Evolutionary conservation across 2,113 vertebrate species (phyloP), one percentile per base, ranked within the genome.

Genomic region (Penelope pileata): DNA sequence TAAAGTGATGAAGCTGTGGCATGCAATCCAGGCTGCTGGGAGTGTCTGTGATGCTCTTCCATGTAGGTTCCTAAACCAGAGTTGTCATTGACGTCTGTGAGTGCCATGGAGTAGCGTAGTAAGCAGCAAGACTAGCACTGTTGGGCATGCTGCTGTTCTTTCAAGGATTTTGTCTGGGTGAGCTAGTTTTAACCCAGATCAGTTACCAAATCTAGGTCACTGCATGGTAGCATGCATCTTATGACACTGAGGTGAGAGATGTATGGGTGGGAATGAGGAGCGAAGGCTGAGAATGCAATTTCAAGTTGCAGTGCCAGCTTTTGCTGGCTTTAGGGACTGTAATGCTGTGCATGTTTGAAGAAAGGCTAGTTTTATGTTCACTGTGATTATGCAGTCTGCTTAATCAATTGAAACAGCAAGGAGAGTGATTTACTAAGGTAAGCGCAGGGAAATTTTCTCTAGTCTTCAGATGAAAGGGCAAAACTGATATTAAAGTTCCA

Each of bases 311-410:
- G 18, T 73, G 64, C 13, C 17, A 64, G 30, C 14, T 81, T 86
- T 50, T 66, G 4, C 14, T 62, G 17, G 29, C 29, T 78, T 81
- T 81, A 53, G 80, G 32, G 45, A 32, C 45, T 78, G 10, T 67
- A 70, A 92, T 75, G 50, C 29, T 21, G 16, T 43, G 27, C 4
- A 7, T 50, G 16, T 81, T 66, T 58, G 24, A 47, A 77, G 32
- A 74, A 88, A 63, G 30, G 8, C 47, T 59, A 29, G 30, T 47
- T 88, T 85, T 81, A 19, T 79, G 23, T 70, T 91, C 78, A 64
- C 84, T 93, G 70, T 83, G 88, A 77, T 95, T 94, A 84, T 51
- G 91, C 80, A 84, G 62, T 76, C 58, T 83, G 77, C 45, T 93
- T 84, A 73, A 87, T 92, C 58, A 64, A 51, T 91, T 74, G 91